A percentile compares a stretch with the other conserved stretches of the same genome.
Conservation (phyloP, 2,888 invertebrate species). For the Orthonevra nobilis region DNA sequence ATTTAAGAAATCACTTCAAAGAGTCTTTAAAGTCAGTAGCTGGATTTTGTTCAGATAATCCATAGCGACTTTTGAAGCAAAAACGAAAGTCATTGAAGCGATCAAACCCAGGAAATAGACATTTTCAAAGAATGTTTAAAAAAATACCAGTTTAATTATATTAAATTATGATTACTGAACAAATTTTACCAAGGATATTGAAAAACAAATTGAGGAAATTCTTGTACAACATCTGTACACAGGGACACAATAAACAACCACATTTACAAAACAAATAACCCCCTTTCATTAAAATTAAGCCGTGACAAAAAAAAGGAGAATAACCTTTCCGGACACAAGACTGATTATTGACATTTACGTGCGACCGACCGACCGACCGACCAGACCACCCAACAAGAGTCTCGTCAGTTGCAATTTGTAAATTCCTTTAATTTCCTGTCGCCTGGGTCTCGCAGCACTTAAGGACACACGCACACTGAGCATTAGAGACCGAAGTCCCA, state of each 20-base stretch:
- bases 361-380: neutral
- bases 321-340: slow-evolving; percentile 19
- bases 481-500: slow-evolving; percentile 18
- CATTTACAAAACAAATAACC: neutral
- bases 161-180: no score
- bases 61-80: no score
- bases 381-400: slow-evolving; percentile 24
- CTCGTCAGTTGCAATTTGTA: slow-evolving; percentile 45
- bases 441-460: slow-evolving; percentile 9
- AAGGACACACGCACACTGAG: neutral
- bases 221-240: slow-evolving; percentile 25
- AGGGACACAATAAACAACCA: neutral
- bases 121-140: no score
- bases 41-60: no score
- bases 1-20: no score
- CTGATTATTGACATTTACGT: slow-evolving; percentile 6
- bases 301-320: neutral
- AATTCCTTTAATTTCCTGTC: slow-evolving; percentile 63
- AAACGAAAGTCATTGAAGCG: no score
- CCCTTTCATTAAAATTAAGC: slow-evolving; percentile 32
- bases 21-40: no score
- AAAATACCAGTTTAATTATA: no score
- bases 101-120: no score
- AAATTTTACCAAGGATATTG: no score
- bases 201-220: slow-evolving; percentile 11